These are phyloP conservation scores for Phalera bucephala DNA, from an alignment of 2,888 invertebrate genomes.

Conservation along the genomic window DNA sequence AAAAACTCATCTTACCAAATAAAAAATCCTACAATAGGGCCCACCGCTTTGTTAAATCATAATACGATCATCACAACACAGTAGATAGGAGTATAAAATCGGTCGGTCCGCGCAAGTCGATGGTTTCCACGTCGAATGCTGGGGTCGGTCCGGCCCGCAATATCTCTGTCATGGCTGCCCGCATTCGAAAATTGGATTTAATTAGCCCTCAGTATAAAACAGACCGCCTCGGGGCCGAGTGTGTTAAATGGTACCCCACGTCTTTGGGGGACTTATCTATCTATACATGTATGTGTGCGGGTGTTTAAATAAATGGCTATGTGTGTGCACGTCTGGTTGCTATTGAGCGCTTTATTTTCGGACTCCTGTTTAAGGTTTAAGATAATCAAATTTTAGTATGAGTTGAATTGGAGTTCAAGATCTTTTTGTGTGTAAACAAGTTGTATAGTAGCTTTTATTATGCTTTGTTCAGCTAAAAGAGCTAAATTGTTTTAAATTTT, in stretches of 20 bases:
- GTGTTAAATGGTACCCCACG: slow-evolving; percentile 33
- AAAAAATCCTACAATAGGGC: slow-evolving; percentile 12
- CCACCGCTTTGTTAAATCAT: slow-evolving; percentile 15
- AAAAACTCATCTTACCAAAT: too few species aligned
- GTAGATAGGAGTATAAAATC: too few species aligned
- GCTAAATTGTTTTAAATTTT: too few species aligned
- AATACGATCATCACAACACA: slow-evolving; percentile 15
- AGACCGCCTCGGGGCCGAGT: slow-evolving; percentile 33
- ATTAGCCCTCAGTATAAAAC: slow-evolving; percentile 54
- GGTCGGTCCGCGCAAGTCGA: too few species aligned
- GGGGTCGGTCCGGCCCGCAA: slow-evolving; percentile 35
- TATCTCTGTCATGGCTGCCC: slow-evolving; percentile 55
- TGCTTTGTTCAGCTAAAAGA: neutral
- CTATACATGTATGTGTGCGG: neutral
- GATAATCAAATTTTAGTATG: too few species aligned
- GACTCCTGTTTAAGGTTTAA: too few species aligned
- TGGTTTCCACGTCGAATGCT: slow-evolving; percentile 25
- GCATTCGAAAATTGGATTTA: slow-evolving; percentile 68
- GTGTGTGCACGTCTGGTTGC: neutral
- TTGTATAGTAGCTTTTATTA: slow-evolving; percentile 1
- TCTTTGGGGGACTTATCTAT: slow-evolving; percentile 26
- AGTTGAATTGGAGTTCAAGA: neutral
- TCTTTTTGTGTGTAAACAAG: slow-evolving; percentile 3
- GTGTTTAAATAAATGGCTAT: neutral
- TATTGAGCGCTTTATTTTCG: neutral